A percentile compares a stretch with the other conserved stretches of the same genome.
Conservation (phyloP, 2,888 invertebrate genomes). For the Lamellibrachia satsuma region DNA sequence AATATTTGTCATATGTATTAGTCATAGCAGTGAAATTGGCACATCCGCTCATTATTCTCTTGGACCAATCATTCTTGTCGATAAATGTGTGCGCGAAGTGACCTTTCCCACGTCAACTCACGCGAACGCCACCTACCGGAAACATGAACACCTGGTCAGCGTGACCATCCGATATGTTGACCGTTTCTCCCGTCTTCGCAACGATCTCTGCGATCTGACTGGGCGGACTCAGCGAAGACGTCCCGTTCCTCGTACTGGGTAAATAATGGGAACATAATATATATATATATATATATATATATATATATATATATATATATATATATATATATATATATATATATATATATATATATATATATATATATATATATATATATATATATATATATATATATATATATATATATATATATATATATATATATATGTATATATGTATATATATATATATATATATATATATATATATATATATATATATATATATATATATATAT, state of each 20-base stretch:
- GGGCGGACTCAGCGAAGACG: slow-evolving; percentile 29
- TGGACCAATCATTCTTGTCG: neutral
- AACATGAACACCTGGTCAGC: slow-evolving; percentile 57
- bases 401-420: too few species aligned
- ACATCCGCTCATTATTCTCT: neutral
- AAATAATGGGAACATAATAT: neutral
- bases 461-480: too few species aligned
- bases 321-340: neutral
- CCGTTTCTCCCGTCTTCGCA: slow-evolving; percentile 67
- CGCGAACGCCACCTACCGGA: slow-evolving; percentile 41
- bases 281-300: neutral
- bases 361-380: too few species aligned
- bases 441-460: too few species aligned
- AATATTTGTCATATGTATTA: neutral
- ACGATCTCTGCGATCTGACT: slow-evolving; percentile 67
- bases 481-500: too few species aligned
- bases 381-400: too few species aligned
- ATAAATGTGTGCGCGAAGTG: neutral
- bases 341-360: neutral
- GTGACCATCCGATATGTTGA: slow-evolving; percentile 68
- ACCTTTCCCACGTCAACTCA: neutral
- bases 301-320: neutral
- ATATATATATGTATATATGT: too few species aligned
- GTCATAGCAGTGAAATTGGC: neutral
- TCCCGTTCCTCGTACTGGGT: neutral